These are phyloP conservation scores for Manis pentadactyla DNA, from an alignment of 2,797 vertebrate species.

Conservation along the genomic window DNA sequence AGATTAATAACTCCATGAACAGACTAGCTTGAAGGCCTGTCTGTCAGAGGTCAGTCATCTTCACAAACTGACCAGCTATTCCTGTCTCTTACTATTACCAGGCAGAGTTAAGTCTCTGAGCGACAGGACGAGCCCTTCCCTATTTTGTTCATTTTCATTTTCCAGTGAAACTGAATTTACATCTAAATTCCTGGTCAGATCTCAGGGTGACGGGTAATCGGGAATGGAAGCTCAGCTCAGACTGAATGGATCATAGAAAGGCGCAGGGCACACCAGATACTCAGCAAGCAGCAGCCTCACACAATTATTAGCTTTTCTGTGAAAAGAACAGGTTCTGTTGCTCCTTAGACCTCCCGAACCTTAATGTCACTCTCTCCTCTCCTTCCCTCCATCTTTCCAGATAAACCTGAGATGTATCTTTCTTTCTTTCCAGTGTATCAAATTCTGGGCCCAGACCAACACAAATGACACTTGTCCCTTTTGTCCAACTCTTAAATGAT, in stretches of 20 bases:
- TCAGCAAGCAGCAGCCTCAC: neutral
- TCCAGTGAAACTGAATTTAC: slow-evolving; percentile 41
- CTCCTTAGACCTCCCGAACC: neutral
- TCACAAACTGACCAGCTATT: neutral
- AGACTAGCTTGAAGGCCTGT: neutral
- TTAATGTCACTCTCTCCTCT: neutral
- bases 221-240: neutral
- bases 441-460: slow-evolving; percentile 94
- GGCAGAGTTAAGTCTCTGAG: neutral
- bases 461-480: slow-evolving; percentile 95
- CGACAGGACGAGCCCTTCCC: slow-evolving; percentile 2
- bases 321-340: neutral
- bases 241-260: neutral
- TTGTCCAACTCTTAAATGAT: slow-evolving; percentile 91
- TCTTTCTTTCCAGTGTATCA: slow-evolving; percentile 92
- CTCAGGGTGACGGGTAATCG: neutral
- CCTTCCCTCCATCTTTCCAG: neutral
- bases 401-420: slow-evolving; percentile 74
- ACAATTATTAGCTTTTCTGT: neutral
- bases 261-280: neutral
- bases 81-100: neutral
- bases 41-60: neutral
- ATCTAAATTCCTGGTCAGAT: slow-evolving; percentile 25
- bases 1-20: neutral
- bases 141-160: slow-evolving; percentile 57